Base-by-base conservation (phyloP, 1,140 invertebrate species). In the Aphidius gifuensis region DNA sequence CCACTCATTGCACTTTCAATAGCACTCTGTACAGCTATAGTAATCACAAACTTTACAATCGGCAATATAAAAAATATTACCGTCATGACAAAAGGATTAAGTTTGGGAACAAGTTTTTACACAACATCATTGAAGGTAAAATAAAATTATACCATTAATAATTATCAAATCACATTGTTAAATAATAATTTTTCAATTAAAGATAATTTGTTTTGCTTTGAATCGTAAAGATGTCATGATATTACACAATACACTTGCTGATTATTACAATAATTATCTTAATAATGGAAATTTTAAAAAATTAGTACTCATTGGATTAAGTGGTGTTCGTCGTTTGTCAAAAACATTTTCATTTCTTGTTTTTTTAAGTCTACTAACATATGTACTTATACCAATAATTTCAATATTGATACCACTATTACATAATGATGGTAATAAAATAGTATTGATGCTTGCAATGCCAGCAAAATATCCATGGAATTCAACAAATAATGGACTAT, bases 391-490 rank as follows among this genome's bases (percentile, higher is more conserved):
- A 43, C 56, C 66, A 5, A 5, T 61, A 6, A n/a, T 39, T 6
- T 39, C n/a, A 9, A 50, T 57, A 4, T n/a, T 58, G 16, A 7
- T 45, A 9, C 32, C 60, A n/a, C 1, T 1, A 4, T 45, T 39
- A 2, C 59, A 45, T 5, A 38, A 32, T 46, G 42, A 45, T 9
- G n/a, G 7, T 11, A 42, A 42, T 8, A 40, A 62, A 9, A 65
- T 51, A 43, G 23, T 32, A 32, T 32, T 3, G 1, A 9, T 60
- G n/a, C 51, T 67, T 21, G 59, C 48, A 4, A 44, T 54, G 62
- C 48, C 51, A 5, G 43, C 23, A 4, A 9, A 5, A 16, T 64
- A 58, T 46, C 67, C 62, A 6, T 68, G 67, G 67, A 43, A 8
- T 2, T 11, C 61, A 8, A 7, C 44, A 1, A 32, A 50, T 21